Conservation (phyloP, 2,888 invertebrate genomes). For the Operophtera brumata region DNA sequence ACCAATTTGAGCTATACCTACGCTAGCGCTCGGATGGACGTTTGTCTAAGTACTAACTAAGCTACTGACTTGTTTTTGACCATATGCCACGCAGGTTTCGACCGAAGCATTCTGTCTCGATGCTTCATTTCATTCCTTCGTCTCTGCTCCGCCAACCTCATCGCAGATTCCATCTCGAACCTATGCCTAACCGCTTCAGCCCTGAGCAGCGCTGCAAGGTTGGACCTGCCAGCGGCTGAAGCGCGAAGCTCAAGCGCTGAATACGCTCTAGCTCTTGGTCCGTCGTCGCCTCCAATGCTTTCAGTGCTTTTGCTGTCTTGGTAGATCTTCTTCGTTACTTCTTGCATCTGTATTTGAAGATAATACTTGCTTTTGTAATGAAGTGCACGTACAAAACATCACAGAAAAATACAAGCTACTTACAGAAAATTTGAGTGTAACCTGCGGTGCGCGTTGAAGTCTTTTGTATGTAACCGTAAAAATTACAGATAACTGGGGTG, state of each 20-base stretch:
- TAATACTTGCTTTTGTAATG: not conserved
- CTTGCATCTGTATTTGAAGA: slow-evolving; percentile 57
- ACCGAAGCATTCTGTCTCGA: slow-evolving; percentile 81
- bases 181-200: slow-evolving; percentile 82
- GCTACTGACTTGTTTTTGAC: slow-evolving; percentile 79
- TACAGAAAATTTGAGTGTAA: too few relatives aligned
- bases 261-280: slow-evolving; percentile 64
- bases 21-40: too few relatives aligned
- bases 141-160: slow-evolving; percentile 80
- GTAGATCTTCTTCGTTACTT: slow-evolving; percentile 63
- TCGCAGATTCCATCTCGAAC: slow-evolving; percentile 82
- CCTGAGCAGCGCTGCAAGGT: slow-evolving; percentile 84
- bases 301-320: slow-evolving; percentile 61
- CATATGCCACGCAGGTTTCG: slow-evolving; percentile 86
- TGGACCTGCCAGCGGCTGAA: slow-evolving; percentile 74
- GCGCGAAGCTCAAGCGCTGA: slow-evolving; percentile 69
- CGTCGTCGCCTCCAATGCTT: slow-evolving; percentile 47
- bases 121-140: slow-evolving; percentile 80
- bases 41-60: too few relatives aligned
- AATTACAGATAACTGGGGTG: too few relatives aligned
- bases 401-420: too few relatives aligned
- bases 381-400: too few relatives aligned
- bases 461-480: too few relatives aligned
- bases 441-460: too few relatives aligned
- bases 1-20: too few relatives aligned